Evolutionary conservation across 2,888 invertebrate genomes (phyloP), one percentile per base, ranked within the genome.

Genomic region (Camponotus fellah): DNA sequence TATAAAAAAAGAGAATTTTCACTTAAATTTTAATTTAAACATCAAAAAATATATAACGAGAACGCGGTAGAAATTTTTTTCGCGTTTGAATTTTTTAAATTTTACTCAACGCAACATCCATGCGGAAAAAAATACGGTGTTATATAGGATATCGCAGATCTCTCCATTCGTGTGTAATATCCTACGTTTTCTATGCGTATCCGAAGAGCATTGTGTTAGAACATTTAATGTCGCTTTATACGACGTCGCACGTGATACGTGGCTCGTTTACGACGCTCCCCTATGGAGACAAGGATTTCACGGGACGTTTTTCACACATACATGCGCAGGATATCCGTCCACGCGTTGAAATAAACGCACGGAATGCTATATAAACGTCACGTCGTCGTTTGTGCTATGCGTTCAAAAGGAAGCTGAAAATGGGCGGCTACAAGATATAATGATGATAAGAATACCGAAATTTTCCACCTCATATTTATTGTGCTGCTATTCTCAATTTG

Each of bases 281-380:
- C 58, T 14, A 12, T 5, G 46, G 46, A 10, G 34, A 17, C 60
- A 37, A 6, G 60, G 72, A 72, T 80, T 80, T 80, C 79, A 49
- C 60, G 26, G 46, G 12, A 79, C 17, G 17, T 14, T 79, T 46
- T 46, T 72, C 34, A 17, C 9, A 37, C 46, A 21, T 46, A 12
- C 46, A 34, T 14, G 74, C 21, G 46, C 37, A 8, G 53, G 21
- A 14, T 56, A 46, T 34, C 75, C 40, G 65, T 40, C 32, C 43
- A 9, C 40, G 53, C 40, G 81, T 32, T 37, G 76, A 76, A 49
- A 81, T 34, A 64, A 46, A 71, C 71, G 79, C 32, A 46, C 26
- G 79, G 79, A 62, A 80, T 71, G 60, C 46, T 71, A 46, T 60
- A 46, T 80, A 80, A 71, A 72, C 71, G 79, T 71, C 43, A 46